These are phyloP conservation scores for Cladorhizidae sp. DNA, from an alignment of 37 sponge, comb jelly and placozoan species.

Conservation along the genomic window DNA sequence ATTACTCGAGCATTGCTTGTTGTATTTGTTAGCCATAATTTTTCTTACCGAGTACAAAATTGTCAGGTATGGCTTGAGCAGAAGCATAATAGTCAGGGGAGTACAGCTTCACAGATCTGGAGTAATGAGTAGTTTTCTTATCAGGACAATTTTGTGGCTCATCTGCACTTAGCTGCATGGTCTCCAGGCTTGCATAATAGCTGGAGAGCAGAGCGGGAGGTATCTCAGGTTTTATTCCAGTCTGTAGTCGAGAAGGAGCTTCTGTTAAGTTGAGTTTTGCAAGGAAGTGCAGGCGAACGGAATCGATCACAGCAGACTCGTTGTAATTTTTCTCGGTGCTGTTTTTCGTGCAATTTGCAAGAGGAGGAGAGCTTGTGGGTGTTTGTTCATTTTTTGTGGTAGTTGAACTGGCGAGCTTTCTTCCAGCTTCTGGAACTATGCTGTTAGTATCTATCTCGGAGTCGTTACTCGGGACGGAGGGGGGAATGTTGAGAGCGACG, in stretches of 20 bases:
- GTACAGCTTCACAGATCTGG: neutral
- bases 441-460: too few relatives aligned
- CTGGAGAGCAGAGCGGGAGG: neutral
- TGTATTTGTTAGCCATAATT: neutral
- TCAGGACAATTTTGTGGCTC: neutral
- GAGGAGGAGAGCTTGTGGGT: too few relatives aligned
- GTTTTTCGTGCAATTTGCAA: too few relatives aligned
- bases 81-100: neutral
- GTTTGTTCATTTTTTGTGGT: too few relatives aligned
- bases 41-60: neutral
- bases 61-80: neutral
- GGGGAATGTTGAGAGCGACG: too few relatives aligned
- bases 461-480: too few relatives aligned
- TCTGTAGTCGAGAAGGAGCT: neutral
- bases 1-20: neutral
- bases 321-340: neutral
- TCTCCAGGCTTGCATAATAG: neutral
- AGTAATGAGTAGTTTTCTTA: neutral
- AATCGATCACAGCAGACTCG: neutral
- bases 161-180: neutral
- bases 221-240: neutral
- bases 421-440: too few relatives aligned
- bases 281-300: neutral
- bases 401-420: too few relatives aligned
- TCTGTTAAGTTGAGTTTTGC: neutral